phyloP scores from a whole-genome alignment of 1,140 invertebrate species.

The Drosophila sp. region DNA sequence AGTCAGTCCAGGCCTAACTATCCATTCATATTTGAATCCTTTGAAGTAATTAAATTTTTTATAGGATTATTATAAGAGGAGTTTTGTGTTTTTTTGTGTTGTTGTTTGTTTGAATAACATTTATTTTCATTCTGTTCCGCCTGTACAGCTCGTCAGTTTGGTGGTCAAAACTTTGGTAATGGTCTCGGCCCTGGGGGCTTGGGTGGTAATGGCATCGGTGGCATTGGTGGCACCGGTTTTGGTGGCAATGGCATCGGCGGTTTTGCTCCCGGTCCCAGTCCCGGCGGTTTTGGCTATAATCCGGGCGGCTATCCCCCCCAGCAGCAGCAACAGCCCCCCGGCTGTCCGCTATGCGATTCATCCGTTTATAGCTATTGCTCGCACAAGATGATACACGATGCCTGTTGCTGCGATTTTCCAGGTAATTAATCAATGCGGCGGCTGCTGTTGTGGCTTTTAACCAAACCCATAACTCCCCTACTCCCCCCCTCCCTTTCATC shows the following conservation, averaged over 20 bases:
- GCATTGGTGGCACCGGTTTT: slow-evolving; percentile 20
- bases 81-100: neutral
- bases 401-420: slow-evolving; percentile 87
- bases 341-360: slow-evolving; percentile 89
- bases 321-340: slow-evolving; percentile 23
- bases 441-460: slow-evolving; percentile 1
- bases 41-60: neutral
- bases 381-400: slow-evolving; percentile 89
- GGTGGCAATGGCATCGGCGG: slow-evolving; percentile 5
- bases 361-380: slow-evolving; percentile 90
- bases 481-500: neutral
- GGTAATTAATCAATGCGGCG: slow-evolving; percentile 80
- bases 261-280: slow-evolving; percentile 6
- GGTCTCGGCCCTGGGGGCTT: slow-evolving; percentile 25
- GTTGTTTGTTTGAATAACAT: neutral
- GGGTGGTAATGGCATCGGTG: neutral
- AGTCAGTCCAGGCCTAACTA: no score
- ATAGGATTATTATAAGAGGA: neutral
- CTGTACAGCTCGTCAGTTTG: slow-evolving; percentile 47
- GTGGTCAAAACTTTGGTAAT: slow-evolving; percentile 51
- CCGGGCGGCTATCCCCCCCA: slow-evolving; percentile 16
- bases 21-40: no score
- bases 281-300: slow-evolving; percentile 18
- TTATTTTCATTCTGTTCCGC: neutral
- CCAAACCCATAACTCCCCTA: neutral